A percentile compares a stretch with the other conserved stretches of the same genome.
Evolutionary conservation across 2,113 vertebrate genomes (phyloP).

Genomic region (Atractosteus spatula): DNA sequence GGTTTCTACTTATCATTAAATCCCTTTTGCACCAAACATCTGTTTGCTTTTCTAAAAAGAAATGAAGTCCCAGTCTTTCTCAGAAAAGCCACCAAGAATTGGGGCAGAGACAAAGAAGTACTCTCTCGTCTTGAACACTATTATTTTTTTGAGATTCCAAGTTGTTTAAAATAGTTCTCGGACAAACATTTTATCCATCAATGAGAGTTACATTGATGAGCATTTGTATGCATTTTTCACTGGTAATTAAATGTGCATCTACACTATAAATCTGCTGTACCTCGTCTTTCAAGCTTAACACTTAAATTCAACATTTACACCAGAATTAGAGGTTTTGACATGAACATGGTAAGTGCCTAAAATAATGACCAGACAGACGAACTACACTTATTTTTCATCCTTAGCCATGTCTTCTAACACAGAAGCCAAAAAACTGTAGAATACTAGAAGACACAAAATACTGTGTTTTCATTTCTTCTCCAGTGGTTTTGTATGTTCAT

Average conservation of each 20-base stretch:
- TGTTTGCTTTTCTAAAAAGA: no score
- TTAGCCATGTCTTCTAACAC: not conserved
- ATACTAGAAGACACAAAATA: not conserved
- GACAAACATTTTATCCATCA: not conserved
- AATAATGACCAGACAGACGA: not conserved
- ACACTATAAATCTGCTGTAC: slow-evolving; percentile 5
- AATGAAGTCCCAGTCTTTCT: no score
- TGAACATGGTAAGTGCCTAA: slow-evolving; percentile 15
- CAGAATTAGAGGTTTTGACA: slow-evolving; percentile 30
- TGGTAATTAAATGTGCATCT: slow-evolving; percentile 12
- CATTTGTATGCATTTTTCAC: not conserved
- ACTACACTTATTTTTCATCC: not conserved
- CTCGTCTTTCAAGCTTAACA: not conserved
- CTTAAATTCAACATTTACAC: not conserved
- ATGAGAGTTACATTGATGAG: not conserved
- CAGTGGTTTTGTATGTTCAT: not conserved
- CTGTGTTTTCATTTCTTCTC: not conserved
- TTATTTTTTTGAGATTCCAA: no score
- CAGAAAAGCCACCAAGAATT: no score
- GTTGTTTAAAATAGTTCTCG: not conserved
- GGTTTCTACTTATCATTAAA: no score
- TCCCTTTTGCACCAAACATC: no score
- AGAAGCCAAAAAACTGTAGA: not conserved
- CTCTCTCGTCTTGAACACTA: no score
- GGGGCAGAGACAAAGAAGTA: no score